Percentiles rank a stretch among this genome's conserved stretches.
Evolutionary conservation across 2,797 vertebrate genomes (phyloP).

Genomic region (Amblyopsis hoosieri): DNA sequence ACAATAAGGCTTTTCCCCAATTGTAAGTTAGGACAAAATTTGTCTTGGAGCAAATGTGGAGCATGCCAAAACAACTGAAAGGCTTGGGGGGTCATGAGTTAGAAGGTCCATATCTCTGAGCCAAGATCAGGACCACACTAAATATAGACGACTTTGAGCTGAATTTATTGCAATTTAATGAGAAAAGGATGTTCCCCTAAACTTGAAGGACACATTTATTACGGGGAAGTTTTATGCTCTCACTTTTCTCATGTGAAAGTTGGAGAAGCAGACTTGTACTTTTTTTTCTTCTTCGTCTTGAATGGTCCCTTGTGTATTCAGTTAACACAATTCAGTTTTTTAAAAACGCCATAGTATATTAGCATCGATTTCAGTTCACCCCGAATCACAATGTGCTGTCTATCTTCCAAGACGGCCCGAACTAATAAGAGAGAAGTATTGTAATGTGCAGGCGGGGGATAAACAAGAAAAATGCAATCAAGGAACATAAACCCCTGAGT

Average conservation of each 20-base stretch:
- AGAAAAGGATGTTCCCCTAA: conserved; percentile 95
- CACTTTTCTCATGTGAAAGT: conserved; percentile 94
- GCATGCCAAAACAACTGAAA: conserved; percentile 48
- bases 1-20: conserved; percentile 29
- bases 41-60: conserved; percentile 56
- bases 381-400: conserved; percentile 7
- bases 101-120: conserved; percentile 78
- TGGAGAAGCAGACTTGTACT: conserved; percentile 75
- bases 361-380: conserved; percentile 11
- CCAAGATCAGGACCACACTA: conserved; percentile 89
- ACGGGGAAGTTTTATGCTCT: conserved; percentile 83
- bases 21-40: conserved; percentile 61
- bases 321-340: not conserved
- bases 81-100: conserved; percentile 52
- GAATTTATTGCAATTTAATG: conserved; percentile 97
- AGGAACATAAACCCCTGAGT: conserved; percentile 36
- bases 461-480: conserved; percentile 46
- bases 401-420: conserved; percentile 10
- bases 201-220: conserved; percentile 83
- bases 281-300: conserved; percentile 27
- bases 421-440: conserved; percentile 30
- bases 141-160: conserved; percentile 94
- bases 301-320: conserved; percentile 16
- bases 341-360: no score
- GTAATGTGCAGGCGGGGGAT: conserved; percentile 27